phyloP scores from a whole-genome alignment of 1,140 invertebrate species.

The Neodiprion fabricii region DNA sequence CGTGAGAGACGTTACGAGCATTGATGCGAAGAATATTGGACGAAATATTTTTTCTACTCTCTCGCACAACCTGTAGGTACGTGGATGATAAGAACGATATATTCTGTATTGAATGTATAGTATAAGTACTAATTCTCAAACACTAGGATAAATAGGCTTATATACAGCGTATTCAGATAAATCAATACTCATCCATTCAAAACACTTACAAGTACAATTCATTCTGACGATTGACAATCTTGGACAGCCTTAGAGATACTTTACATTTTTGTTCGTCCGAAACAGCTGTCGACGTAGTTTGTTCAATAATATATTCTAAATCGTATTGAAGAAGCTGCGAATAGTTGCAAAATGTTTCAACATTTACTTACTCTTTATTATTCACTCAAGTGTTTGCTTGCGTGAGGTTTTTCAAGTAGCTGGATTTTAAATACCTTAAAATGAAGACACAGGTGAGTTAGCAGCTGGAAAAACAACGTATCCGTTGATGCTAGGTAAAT shows the following conservation, averaged over 20 bases:
- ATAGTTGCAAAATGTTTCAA: background rate
- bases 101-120: too few species aligned
- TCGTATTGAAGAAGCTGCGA: background rate
- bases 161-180: too few species aligned
- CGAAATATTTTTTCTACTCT: background rate
- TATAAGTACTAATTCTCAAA: too few species aligned
- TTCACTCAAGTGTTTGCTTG: background rate
- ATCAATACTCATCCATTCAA: background rate
- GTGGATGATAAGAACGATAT: too few species aligned
- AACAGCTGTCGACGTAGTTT: background rate
- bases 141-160: too few species aligned
- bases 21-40: background rate
- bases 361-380: too few species aligned
- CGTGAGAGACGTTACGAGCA: background rate
- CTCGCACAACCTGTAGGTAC: background rate
- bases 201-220: background rate
- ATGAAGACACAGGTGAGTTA: background rate
- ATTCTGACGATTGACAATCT: background rate
- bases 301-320: background rate
- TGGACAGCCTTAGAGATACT: background rate
- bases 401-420: background rate
- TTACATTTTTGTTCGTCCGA: background rate
- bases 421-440: background rate
- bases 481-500: background rate
- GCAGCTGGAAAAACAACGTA: background rate